Percentiles rank a stretch among this genome's conserved stretches.
These are phyloP conservation scores for Schizotus pectinicornis DNA, from an alignment of 2,888 invertebrate genomes.

Conservation along the genomic window DNA sequence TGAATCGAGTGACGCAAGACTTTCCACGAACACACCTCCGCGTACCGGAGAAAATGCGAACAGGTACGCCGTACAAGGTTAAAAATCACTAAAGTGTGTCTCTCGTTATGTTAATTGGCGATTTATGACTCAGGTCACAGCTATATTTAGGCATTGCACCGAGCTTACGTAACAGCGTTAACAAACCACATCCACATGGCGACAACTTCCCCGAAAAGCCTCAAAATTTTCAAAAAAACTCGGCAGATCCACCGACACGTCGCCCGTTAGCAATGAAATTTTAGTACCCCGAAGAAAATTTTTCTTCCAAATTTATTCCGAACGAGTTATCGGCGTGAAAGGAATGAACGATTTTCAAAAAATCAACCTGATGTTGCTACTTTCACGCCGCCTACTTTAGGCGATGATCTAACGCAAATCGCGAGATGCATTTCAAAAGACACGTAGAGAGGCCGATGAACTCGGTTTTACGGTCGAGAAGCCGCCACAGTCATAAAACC, in stretches of 20 bases:
- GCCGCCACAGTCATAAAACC: too few species aligned
- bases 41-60: slow-evolving; percentile 4
- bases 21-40: slow-evolving; percentile 6
- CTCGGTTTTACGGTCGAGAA: too few species aligned
- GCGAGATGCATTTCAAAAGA: too few species aligned
- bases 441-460: too few species aligned
- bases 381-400: too few species aligned
- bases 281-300: too few species aligned
- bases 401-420: too few species aligned
- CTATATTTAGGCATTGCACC: slow-evolving; percentile 48
- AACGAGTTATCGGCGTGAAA: too few species aligned
- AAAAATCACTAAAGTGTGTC: slow-evolving; percentile 18
- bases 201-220: neutral
- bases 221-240: slow-evolving; percentile 4
- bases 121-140: slow-evolving; percentile 43
- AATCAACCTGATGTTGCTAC: too few species aligned
- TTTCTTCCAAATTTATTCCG: too few species aligned
- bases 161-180: slow-evolving; percentile 39
- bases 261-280: too few species aligned
- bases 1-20: neutral
- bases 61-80: slow-evolving; percentile 25
- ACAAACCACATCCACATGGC: slow-evolving; percentile 10
- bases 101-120: slow-evolving; percentile 34
- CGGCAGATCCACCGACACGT: neutral
- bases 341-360: too few species aligned